Percentiles rank a stretch among this genome's conserved stretches.
These are phyloP conservation scores for Tetranychus cinnabarinus DNA, from an alignment of 1,140 invertebrate species.

Conservation along the genomic window DNA sequence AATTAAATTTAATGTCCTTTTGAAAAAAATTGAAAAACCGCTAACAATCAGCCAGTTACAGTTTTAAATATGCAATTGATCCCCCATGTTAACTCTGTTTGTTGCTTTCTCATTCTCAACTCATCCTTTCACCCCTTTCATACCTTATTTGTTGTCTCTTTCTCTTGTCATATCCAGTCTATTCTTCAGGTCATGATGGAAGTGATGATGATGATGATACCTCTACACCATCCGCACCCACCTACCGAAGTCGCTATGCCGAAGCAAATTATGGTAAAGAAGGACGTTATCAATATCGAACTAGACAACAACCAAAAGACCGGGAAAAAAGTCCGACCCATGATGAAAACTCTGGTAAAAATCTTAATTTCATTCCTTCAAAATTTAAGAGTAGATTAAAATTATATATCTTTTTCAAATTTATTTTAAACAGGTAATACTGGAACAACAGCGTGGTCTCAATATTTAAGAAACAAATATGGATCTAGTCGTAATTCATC, in stretches of 20 bases:
- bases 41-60: too few relatives aligned
- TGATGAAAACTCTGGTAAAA: not conserved
- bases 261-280: not conserved
- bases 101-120: not conserved
- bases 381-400: too few relatives aligned
- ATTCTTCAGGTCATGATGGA: not conserved
- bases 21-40: too few relatives aligned
- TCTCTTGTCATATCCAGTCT: not conserved
- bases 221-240: constrained; percentile 12
- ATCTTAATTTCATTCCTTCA: too few relatives aligned
- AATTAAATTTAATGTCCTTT: too few relatives aligned
- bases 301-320: not conserved
- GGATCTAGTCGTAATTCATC: not conserved
- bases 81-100: too few relatives aligned
- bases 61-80: too few relatives aligned
- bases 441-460: not conserved
- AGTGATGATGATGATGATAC: constrained; percentile 12
- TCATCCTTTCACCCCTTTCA: not conserved
- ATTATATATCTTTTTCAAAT: too few relatives aligned
- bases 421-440: not conserved
- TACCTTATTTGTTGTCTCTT: not conserved
- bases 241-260: constrained; percentile 2
- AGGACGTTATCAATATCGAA: not conserved
- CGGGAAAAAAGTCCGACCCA: not conserved
- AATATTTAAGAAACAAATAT: not conserved